phyloP scores from a whole-genome alignment of 2,113 vertebrate species.

The Harpagus bidentatus region DNA sequence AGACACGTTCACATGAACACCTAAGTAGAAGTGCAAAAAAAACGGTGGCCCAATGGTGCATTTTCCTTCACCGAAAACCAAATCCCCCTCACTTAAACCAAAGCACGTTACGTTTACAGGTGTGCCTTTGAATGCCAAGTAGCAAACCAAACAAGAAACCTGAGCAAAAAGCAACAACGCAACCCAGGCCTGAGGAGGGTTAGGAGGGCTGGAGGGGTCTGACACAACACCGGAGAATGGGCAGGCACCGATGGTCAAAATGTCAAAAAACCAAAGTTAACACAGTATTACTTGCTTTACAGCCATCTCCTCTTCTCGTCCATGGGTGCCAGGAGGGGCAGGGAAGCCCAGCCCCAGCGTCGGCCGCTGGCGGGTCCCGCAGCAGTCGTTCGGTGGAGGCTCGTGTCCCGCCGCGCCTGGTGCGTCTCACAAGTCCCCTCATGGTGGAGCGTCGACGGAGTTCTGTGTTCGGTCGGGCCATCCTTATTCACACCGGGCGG shows the following conservation, averaged over 20 bases:
- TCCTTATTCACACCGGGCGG: neutral
- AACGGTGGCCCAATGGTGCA: neutral
- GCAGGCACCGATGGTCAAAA: too few species aligned
- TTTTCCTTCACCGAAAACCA: neutral
- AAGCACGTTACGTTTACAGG: neutral
- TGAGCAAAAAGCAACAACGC: neutral
- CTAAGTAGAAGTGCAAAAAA: constrained; percentile 69
- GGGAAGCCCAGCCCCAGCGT: neutral
- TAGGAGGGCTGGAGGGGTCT: neutral
- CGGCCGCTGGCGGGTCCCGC: neutral
- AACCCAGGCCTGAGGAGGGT: neutral
- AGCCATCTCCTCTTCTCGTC: fast-evolving
- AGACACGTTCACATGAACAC: neutral
- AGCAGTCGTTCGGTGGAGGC: neutral
- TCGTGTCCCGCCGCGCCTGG: fast-evolving
- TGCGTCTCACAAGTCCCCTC: neutral
- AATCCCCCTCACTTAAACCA: neutral
- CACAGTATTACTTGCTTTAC: neutral
- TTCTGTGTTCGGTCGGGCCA: neutral
- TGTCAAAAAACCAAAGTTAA: fast-evolving
- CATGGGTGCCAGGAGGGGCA: neutral
- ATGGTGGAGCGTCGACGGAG: neutral
- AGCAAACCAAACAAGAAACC: neutral
- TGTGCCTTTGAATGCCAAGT: neutral
- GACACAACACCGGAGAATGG: neutral